Percentiles rank a stretch among this genome's conserved stretches.
phyloP scores from a whole-genome alignment of 2,888 invertebrate species.

The Nymphalis polychloros region DNA sequence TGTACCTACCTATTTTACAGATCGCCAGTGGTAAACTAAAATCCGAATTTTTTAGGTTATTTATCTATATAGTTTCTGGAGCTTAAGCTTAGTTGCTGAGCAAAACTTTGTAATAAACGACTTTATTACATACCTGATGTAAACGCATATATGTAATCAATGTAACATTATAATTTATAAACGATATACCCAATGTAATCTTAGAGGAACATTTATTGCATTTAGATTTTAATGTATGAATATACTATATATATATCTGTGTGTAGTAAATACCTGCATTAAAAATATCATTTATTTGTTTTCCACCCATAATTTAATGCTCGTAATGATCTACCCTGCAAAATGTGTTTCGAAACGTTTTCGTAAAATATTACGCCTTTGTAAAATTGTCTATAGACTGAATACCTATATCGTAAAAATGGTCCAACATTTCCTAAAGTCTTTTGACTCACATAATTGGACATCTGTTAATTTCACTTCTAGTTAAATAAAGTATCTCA shows the following conservation, averaged over 20 bases:
- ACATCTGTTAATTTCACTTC: conserved; percentile 13
- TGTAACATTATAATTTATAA: not conserved
- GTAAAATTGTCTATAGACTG: conserved; percentile 31
- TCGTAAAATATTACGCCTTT: not conserved
- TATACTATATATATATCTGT: not conserved
- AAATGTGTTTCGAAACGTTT: conserved; percentile 11
- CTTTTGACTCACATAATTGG: conserved; percentile 26
- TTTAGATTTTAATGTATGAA: conserved; percentile 5
- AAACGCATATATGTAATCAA: conserved; percentile 5
- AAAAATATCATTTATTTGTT: not conserved
- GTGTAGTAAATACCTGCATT: not conserved
- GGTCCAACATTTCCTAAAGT: conserved; percentile 29
- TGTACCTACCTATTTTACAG: not conserved
- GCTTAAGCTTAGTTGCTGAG: not conserved
- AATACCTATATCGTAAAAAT: conserved; percentile 20
- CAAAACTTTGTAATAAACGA: not conserved
- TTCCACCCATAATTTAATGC: not conserved
- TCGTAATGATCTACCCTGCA: conserved; percentile 16
- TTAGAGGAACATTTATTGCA: conserved; percentile 8
- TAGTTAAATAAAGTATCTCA: conserved; percentile 19
- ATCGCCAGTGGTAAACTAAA: not conserved
- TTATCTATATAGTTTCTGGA: not conserved
- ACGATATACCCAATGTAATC: not conserved
- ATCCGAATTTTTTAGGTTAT: conserved; percentile 3
- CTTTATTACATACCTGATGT: not conserved